These are phyloP conservation scores for Tipula unca DNA, from an alignment of 2,888 invertebrate species.

Conservation along the genomic window DNA sequence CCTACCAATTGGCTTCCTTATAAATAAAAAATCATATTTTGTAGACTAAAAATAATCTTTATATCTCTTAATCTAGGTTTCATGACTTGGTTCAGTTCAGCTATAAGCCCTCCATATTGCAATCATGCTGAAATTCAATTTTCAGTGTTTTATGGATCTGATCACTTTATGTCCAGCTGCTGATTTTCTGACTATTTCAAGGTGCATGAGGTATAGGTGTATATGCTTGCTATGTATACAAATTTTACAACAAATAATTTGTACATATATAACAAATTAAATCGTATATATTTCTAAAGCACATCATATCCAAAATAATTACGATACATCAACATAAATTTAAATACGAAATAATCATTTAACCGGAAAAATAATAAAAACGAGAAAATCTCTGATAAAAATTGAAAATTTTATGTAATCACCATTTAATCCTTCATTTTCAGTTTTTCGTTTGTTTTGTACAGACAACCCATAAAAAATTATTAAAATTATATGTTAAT, in stretches of 20 bases:
- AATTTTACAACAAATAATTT: background rate
- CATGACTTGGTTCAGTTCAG: too few relatives aligned
- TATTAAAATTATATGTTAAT: background rate
- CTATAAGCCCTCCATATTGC: too few relatives aligned
- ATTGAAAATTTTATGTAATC: constrained; percentile 9
- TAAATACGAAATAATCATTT: background rate
- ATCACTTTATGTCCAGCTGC: too few relatives aligned
- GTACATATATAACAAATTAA: background rate
- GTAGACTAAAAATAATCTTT: too few relatives aligned
- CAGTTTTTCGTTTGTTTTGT: background rate
- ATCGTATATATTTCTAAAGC: background rate
- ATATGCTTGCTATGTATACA: too few relatives aligned
- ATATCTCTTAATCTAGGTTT: too few relatives aligned
- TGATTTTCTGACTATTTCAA: too few relatives aligned
- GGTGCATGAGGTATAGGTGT: too few relatives aligned
- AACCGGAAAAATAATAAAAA: background rate
- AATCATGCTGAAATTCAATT: too few relatives aligned
- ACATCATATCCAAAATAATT: background rate
- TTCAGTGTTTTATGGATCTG: too few relatives aligned
- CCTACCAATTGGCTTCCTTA: too few relatives aligned
- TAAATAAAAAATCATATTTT: too few relatives aligned
- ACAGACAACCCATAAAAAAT: background rate
- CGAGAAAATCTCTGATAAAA: background rate
- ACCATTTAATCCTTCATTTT: constrained; percentile 3
- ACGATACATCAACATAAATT: background rate